Evolutionary conservation across 1,140 invertebrate genomes (phyloP).

Genomic region (Parapsyche elsis): DNA sequence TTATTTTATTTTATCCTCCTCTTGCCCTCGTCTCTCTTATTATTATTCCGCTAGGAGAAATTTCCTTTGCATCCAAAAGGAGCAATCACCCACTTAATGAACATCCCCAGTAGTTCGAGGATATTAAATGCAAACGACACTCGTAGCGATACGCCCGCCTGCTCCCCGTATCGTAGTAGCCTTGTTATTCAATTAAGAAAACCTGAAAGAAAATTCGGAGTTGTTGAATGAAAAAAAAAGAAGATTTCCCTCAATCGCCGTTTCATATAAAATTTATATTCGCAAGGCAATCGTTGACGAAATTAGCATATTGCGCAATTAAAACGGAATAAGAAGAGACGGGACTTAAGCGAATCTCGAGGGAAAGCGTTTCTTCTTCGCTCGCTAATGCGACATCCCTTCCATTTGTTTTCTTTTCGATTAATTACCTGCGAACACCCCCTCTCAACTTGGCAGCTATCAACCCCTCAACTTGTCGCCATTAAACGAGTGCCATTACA

Average conservation of each 20-base stretch:
- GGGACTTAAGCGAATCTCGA: not conserved
- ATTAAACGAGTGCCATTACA: slow-evolving; percentile 16
- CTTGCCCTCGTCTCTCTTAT: slow-evolving; percentile 33
- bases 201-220: not conserved
- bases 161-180: not conserved
- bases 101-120: slow-evolving; percentile 41
- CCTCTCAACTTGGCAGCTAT: slow-evolving; percentile 9
- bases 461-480: slow-evolving; percentile 13
- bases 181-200: slow-evolving; percentile 28
- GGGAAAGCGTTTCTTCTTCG: not conserved
- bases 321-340: slow-evolving; percentile 3
- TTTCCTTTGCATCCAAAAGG: slow-evolving; percentile 42
- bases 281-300: not conserved
- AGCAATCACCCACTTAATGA: slow-evolving; percentile 45
- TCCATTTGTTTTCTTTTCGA: slow-evolving; percentile 41
- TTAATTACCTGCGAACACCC: slow-evolving; percentile 47
- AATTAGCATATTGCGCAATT: slow-evolving; percentile 27
- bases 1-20: not conserved
- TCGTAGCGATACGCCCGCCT: slow-evolving; percentile 17
- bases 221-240: no score
- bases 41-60: slow-evolving; percentile 48
- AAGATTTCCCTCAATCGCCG: not conserved
- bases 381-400: not conserved
- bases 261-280: slow-evolving; percentile 22
- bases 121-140: slow-evolving; percentile 45